phyloP scores from a whole-genome alignment of 2,888 invertebrate species.

The Amblyjoppa proteus region DNA sequence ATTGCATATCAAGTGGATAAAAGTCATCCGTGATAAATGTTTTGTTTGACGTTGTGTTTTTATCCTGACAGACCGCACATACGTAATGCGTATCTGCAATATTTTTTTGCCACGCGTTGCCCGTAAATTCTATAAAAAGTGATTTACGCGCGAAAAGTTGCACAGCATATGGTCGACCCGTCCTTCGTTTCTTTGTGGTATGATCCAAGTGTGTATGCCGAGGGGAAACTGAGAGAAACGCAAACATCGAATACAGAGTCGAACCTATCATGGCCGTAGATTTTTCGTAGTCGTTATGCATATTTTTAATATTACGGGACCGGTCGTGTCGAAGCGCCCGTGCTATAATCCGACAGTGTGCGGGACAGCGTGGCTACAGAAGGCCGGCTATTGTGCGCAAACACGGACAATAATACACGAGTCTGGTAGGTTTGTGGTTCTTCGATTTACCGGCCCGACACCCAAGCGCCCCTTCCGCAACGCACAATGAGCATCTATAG shows the following conservation, averaged over 20 bases:
- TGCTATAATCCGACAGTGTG: not conserved
- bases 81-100: not conserved
- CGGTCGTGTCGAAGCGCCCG: not conserved
- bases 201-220: not conserved
- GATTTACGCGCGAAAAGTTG: constrained; percentile 27
- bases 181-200: constrained; percentile 39
- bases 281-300: constrained; percentile 40
- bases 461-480: constrained; percentile 27
- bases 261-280: constrained; percentile 11
- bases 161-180: constrained; percentile 53
- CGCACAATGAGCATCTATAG: constrained; percentile 13
- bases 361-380: not conserved
- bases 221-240: constrained; percentile 24
- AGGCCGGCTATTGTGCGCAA: not conserved
- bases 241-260: constrained; percentile 36
- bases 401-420: constrained; percentile 51
- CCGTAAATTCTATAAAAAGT: not conserved
- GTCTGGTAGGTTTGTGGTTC: constrained; percentile 34
- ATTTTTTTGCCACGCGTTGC: not conserved
- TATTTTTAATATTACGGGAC: constrained; percentile 51
- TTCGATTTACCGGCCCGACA: constrained; percentile 43
- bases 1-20: too few relatives aligned
- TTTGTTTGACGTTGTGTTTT: not conserved
- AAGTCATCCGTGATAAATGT: not conserved
- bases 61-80: not conserved